These are phyloP conservation scores for Melipona beecheii DNA, from an alignment of 2,888 invertebrate species.

Conservation along the genomic window DNA sequence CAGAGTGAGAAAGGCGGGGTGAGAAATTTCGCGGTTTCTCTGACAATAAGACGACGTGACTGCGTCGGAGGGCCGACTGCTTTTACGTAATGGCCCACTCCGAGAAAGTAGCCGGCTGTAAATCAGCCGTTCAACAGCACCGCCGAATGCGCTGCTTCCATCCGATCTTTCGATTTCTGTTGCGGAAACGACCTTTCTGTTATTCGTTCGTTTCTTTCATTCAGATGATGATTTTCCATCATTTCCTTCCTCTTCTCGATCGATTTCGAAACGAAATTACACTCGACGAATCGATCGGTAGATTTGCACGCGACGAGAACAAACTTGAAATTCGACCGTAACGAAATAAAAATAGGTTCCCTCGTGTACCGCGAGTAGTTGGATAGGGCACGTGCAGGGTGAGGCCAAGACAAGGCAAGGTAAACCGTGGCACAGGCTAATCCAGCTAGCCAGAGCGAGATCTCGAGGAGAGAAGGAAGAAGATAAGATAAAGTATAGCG, in stretches of 20 bases:
- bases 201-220: too few relatives aligned
- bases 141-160: slow-evolving; percentile 31
- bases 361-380: slow-evolving; percentile 52
- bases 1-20: not conserved
- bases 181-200: not conserved
- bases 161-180: slow-evolving; percentile 29
- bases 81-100: slow-evolving; percentile 57
- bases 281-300: not conserved
- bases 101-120: slow-evolving; percentile 64
- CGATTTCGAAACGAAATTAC: not conserved
- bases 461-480: slow-evolving; percentile 13
- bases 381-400: slow-evolving; percentile 45
- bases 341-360: slow-evolving; percentile 65
- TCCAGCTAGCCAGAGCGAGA: not conserved
- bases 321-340: slow-evolving; percentile 60
- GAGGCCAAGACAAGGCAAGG: not conserved
- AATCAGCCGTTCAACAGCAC: slow-evolving; percentile 42
- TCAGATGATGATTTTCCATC: too few relatives aligned
- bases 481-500: not conserved
- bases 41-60: slow-evolving; percentile 19
- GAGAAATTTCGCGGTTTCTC: not conserved
- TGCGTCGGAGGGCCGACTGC: slow-evolving; percentile 40
- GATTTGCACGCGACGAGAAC: not conserved
- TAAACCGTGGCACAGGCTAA: not conserved
- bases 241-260: not conserved